These are phyloP conservation scores for Odontophorus gujanensis DNA, from an alignment of 2,113 vertebrate species.

Conservation along the genomic window DNA sequence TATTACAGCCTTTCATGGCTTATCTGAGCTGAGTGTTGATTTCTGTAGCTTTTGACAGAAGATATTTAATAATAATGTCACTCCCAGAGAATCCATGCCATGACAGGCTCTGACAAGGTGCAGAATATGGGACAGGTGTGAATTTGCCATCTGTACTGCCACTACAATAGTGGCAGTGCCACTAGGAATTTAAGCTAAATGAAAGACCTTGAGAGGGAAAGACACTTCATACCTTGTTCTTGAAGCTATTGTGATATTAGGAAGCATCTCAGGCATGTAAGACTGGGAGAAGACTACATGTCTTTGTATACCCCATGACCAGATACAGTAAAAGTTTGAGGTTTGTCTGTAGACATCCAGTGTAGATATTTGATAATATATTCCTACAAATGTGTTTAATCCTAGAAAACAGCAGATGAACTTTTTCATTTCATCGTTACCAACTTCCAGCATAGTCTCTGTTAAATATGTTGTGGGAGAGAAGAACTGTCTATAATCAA, in stretches of 20 bases:
- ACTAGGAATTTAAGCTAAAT: slow-evolving; percentile 33
- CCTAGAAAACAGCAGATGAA: background rate
- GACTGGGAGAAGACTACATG: accelerated
- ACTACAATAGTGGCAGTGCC: background rate
- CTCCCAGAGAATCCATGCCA: background rate
- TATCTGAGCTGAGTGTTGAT: slow-evolving; percentile 16
- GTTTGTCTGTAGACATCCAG: background rate
- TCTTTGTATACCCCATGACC: background rate
- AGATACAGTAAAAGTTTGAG: background rate
- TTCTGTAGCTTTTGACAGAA: slow-evolving; percentile 39
- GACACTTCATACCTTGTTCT: background rate
- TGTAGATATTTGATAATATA: background rate
- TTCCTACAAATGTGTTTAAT: background rate
- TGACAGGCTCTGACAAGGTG: slow-evolving; percentile 51
- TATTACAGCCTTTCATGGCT: background rate
- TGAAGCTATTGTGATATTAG: background rate
- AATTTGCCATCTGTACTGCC: slow-evolving; percentile 29
- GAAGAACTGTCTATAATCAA: background rate
- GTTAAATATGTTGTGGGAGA: background rate
- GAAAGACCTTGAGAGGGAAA: slow-evolving; percentile 5
- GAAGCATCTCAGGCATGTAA: background rate
- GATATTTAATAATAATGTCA: slow-evolving; percentile 57
- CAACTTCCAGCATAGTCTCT: background rate
- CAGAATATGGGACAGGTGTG: slow-evolving; percentile 49
- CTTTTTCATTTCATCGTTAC: background rate